Evolutionary conservation across 64 coral and sea anemone genomes (phyloP), one percentile per base, ranked within the genome.

Genomic region (Montipora efflorescens): DNA sequence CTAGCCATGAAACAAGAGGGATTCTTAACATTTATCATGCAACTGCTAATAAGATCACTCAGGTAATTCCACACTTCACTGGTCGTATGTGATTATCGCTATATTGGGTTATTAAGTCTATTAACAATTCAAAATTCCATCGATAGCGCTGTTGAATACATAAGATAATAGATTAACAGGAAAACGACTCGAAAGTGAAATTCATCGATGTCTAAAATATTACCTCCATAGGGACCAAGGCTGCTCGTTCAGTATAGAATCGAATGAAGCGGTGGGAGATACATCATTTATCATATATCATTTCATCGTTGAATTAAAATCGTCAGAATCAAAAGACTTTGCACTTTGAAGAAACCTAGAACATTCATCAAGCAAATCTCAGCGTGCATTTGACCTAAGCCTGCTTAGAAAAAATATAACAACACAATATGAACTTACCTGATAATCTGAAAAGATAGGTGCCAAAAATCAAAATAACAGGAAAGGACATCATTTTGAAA

Each of bases 111-210:
- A 76, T 46, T 11, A 15, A 45, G 74, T 8, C 46, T 23, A 76
- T 76, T 76, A 13, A 36, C 43, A 76, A 76, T 76, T 76, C 74
- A 18, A 76, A 76, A 47, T 76, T 76, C 8, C 74, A 10, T 55
- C 52, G 10, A 44, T 36, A 3, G 23, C 12, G 43, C 2, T 11
- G 28, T 8, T 76, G 13, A 47, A 14, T 76, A 76, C 69, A 36
- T 36, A 36, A 36, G 1, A 36, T 36, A 36, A 36, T 36, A 36
- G 36, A 36, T 36, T 36, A 36, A 36, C 36, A 36, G 36, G 36
- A 36, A 36, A 28, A 28, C 36, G 36, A n/a, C n/a, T n/a, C n/a
- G n/a, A 36, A 36, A 36, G 36, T 36, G 0, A 36, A 2, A 36
- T 36, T 0, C 36, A 36, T 36, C 36, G 36, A 36, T 36, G 36